These are phyloP conservation scores for Conus ventricosus DNA, from an alignment of 1,140 invertebrate species.

Conservation along the genomic window DNA sequence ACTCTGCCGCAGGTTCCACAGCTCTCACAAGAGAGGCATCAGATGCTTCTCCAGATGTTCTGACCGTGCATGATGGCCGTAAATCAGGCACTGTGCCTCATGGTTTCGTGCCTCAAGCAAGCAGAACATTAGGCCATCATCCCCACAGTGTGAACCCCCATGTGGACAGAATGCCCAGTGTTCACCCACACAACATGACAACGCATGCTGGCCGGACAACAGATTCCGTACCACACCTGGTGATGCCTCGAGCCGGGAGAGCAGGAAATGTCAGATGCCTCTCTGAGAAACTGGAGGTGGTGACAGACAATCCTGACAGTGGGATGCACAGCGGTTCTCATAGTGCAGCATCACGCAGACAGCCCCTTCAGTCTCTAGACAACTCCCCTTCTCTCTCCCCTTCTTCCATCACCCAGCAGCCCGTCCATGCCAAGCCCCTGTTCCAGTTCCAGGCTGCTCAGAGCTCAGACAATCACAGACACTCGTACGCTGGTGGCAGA, in stretches of 20 bases:
- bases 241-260: background rate
- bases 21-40: background rate
- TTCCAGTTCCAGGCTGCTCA: background rate
- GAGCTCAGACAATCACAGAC: background rate
- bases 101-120: background rate
- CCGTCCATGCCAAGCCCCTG: background rate
- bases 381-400: conserved; percentile 32
- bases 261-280: background rate
- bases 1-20: background rate
- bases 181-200: background rate
- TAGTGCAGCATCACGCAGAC: background rate
- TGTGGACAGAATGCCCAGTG: background rate
- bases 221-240: background rate
- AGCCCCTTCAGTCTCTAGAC: conserved; percentile 30
- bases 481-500: background rate
- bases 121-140: background rate
- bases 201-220: background rate
- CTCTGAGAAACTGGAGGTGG: conserved; percentile 1
- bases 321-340: conserved; percentile 19
- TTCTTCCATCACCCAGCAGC: conserved; percentile 9
- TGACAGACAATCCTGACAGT: conserved; percentile 5
- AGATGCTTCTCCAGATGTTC: background rate
- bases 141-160: background rate
- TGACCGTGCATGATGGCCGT: background rate
- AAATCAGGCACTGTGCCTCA: background rate